Evolutionary conservation across 2,888 invertebrate species (phyloP).

Genomic region (Microctonus brassicae): DNA sequence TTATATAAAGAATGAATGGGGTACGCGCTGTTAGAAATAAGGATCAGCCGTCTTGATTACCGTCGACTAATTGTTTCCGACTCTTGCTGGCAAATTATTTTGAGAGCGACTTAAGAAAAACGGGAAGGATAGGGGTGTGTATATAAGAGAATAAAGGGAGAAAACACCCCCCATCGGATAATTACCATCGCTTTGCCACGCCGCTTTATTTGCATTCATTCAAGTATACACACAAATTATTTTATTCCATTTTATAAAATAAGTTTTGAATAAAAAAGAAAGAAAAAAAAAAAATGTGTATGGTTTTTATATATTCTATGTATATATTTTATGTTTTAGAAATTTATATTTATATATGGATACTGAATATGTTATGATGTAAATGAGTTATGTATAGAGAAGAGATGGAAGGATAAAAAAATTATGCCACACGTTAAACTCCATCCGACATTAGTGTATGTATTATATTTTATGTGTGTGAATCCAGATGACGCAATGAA

Average conservation of each 20-base stretch:
- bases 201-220: background rate
- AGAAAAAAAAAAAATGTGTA: background rate
- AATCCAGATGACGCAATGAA: conserved; percentile 1
- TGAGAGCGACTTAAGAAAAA: conserved; percentile 13
- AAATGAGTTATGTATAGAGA: background rate
- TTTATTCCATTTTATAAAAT: background rate
- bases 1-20: background rate
- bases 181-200: background rate
- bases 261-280: background rate
- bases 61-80: conserved; percentile 31
- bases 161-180: background rate
- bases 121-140: background rate
- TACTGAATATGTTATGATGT: background rate
- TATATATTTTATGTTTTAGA: background rate
- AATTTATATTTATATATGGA: background rate
- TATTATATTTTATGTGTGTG: background rate
- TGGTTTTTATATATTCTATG: background rate
- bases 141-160: background rate
- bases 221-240: background rate
- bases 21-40: conserved; percentile 2
- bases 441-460: background rate
- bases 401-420: background rate
- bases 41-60: conserved; percentile 34
- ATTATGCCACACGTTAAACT: conserved; percentile 3
- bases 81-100: conserved; percentile 17